phyloP scores from a whole-genome alignment of 2,113 vertebrate genomes.

The Pleuronectes platessa region DNA sequence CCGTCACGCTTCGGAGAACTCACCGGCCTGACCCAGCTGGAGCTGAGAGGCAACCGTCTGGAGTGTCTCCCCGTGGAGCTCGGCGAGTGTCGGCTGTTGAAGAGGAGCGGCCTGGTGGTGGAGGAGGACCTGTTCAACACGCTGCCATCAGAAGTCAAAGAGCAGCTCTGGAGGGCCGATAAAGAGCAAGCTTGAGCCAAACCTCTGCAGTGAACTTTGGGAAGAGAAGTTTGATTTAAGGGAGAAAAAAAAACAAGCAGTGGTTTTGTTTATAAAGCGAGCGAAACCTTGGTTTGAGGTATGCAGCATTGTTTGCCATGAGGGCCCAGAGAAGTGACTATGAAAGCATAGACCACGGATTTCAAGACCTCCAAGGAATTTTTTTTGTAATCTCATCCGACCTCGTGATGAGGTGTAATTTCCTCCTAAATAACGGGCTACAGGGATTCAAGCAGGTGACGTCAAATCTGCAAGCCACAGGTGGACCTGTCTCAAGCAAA shows the following conservation, averaged over 20 bases:
- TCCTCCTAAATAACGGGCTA: not conserved
- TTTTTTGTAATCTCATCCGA: not conserved
- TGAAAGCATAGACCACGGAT: conserved; percentile 3
- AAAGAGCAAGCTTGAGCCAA: conserved; percentile 91
- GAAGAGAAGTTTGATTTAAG: conserved; percentile 4
- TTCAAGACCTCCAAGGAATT: not conserved
- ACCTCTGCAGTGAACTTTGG: conserved; percentile 1
- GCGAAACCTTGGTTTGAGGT: conserved; percentile 1
- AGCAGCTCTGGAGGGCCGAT: conserved; percentile 92
- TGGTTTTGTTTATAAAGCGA: conserved; percentile 5
- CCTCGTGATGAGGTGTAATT: not conserved
- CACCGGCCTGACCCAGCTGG: conserved; percentile 90
- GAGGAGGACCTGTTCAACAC: conserved; percentile 97
- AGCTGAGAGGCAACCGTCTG: conserved; percentile 93
- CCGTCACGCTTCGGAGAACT: conserved; percentile 94
- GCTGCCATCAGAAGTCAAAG: conserved; percentile 92
- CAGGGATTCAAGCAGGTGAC: no score
- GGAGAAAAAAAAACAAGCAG: not conserved
- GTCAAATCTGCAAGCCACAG: no score
- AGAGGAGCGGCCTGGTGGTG: conserved; percentile 92
- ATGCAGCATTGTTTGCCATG: conserved; percentile 7
- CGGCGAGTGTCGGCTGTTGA: conserved; percentile 91
- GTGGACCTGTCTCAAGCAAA: conserved; percentile 32
- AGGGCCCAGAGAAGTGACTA: conserved; percentile 1
- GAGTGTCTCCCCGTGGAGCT: conserved; percentile 97